These are phyloP conservation scores for Miltochrista miniata DNA, from an alignment of 2,888 invertebrate species.

Conservation along the genomic window DNA sequence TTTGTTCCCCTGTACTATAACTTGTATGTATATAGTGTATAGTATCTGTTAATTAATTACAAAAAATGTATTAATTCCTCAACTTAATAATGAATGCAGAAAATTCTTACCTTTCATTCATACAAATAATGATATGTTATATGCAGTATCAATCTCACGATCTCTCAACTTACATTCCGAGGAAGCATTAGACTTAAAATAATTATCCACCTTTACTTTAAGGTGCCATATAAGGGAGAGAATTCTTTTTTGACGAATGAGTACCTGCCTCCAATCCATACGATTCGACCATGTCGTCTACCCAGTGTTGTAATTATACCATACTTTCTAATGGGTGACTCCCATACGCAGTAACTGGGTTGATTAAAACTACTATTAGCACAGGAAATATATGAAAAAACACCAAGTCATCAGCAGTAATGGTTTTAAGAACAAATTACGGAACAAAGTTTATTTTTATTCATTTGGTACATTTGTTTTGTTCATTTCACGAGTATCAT, in stretches of 20 bases:
- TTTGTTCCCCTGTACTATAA: too few species aligned
- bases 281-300: neutral
- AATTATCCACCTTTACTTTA: neutral
- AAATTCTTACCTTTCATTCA: too few species aligned
- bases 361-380: conserved; percentile 7
- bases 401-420: conserved; percentile 2
- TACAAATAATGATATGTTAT: too few species aligned
- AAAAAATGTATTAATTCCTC: too few species aligned
- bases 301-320: conserved; percentile 3
- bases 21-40: too few species aligned
- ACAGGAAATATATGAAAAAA: neutral
- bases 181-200: neutral
- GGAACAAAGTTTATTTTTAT: neutral
- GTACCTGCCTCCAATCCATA: conserved; percentile 5
- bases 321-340: conserved; percentile 8
- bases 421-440: neutral
- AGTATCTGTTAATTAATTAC: too few species aligned
- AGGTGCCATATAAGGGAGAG: conserved; percentile 4
- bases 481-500: too few species aligned
- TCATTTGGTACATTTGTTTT: too few species aligned
- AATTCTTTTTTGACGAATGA: conserved; percentile 2
- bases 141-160: too few species aligned
- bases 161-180: neutral
- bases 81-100: too few species aligned
- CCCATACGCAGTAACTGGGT: conserved; percentile 3